Evolutionary conservation across 2,113 vertebrate species (phyloP).

Genomic region (Felis chaus): DNA sequence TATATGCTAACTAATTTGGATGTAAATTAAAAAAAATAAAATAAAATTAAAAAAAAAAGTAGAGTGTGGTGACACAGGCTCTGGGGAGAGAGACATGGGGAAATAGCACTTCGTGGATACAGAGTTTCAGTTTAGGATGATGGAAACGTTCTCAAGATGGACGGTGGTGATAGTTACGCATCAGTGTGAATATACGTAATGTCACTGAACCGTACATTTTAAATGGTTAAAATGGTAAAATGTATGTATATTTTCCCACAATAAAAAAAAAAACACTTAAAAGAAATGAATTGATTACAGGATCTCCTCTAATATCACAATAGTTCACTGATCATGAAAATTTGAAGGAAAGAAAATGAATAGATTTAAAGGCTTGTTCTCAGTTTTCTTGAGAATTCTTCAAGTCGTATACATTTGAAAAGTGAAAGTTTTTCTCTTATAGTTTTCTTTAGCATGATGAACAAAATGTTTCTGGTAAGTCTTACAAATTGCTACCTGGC

Average conservation of each 20-base stretch:
- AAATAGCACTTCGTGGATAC: background rate
- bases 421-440: background rate
- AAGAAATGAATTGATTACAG: background rate
- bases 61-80: background rate
- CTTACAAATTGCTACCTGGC: background rate
- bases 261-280: background rate
- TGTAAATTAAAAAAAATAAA: too few relatives aligned
- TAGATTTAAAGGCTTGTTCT: background rate
- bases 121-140: background rate
- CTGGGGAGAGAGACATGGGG: background rate
- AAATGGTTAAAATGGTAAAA: background rate
- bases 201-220: background rate
- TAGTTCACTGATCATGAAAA: background rate
- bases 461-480: background rate
- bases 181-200: background rate
- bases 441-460: background rate
- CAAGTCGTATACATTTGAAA: background rate
- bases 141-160: background rate
- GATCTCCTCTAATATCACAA: background rate
- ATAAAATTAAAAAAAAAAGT: background rate
- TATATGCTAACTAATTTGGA: too few relatives aligned
- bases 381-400: slow-evolving; percentile 14
- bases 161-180: background rate
- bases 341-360: background rate
- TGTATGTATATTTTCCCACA: background rate